Conservation (phyloP, 2,888 invertebrate species). For the Branchinecta sandiegonensis region DNA sequence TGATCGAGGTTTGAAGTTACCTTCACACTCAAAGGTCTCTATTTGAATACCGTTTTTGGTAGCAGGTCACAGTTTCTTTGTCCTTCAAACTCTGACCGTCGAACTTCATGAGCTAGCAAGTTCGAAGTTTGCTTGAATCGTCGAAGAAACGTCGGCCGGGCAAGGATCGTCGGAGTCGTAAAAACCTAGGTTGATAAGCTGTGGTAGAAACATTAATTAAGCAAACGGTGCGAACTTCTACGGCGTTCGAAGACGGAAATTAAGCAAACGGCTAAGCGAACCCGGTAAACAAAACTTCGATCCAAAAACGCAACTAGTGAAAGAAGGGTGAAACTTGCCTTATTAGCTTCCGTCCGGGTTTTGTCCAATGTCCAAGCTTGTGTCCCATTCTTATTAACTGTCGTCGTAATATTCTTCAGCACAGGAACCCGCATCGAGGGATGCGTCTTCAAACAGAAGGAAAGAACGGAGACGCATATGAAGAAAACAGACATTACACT, state of each 20-base stretch:
- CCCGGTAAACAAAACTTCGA: not conserved
- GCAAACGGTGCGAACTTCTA: no score
- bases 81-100: no score
- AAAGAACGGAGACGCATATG: constrained; percentile 87
- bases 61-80: no score
- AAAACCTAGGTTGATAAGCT: no score
- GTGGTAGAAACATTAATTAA: no score
- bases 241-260: not conserved
- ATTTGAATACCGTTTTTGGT: no score
- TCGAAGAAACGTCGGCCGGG: no score
- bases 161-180: no score
- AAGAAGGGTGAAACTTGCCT: constrained; percentile 27
- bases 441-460: constrained; percentile 91
- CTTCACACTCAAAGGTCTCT: no score
- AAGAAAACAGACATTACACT: constrained; percentile 86
- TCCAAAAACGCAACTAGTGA: not conserved
- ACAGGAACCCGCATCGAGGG: constrained; percentile 59
- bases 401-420: constrained; percentile 30
- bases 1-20: no score
- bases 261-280: not conserved
- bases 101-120: no score
- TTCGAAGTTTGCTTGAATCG: no score
- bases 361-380: constrained; percentile 31
- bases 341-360: constrained; percentile 41
- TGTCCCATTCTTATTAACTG: constrained; percentile 22